Conservation (phyloP, 2,888 invertebrate genomes). For the Amphiduros pacificus region DNA sequence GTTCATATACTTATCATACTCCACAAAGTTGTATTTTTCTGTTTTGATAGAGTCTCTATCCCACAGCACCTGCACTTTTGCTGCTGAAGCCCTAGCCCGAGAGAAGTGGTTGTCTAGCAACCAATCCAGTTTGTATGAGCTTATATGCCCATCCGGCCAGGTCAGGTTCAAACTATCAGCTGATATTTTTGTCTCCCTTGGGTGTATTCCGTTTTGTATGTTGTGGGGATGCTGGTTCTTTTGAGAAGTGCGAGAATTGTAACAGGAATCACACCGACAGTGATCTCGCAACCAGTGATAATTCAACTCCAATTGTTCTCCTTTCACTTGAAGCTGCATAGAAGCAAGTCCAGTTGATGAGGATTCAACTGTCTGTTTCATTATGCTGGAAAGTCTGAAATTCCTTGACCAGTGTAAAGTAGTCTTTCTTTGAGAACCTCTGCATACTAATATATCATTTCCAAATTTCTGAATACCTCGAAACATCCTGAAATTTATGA, state of each 20-base stretch:
- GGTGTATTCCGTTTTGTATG: slow-evolving; percentile 56
- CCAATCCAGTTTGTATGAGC: slow-evolving; percentile 36
- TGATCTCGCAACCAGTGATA: slow-evolving; percentile 66
- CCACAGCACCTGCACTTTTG: slow-evolving; percentile 27
- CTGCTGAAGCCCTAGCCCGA: background rate
- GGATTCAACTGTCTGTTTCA: too few relatives aligned
- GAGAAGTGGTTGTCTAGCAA: slow-evolving; percentile 27
- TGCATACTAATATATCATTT: too few relatives aligned
- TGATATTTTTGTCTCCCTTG: slow-evolving; percentile 52
- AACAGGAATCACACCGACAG: slow-evolving; percentile 68
- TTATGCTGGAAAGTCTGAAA: too few relatives aligned
- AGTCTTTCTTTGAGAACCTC: too few relatives aligned
- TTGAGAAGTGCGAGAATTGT: slow-evolving; percentile 67
- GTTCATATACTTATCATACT: slow-evolving; percentile 30
- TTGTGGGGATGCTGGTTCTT: slow-evolving; percentile 62
- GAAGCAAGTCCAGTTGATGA: too few relatives aligned
- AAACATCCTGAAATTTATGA: too few relatives aligned
- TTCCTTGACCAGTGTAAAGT: too few relatives aligned
- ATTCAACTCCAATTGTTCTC: too few relatives aligned
- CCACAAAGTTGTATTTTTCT: slow-evolving; percentile 23
- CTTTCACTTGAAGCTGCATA: too few relatives aligned
- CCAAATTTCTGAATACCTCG: too few relatives aligned
- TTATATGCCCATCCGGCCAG: slow-evolving; percentile 60
- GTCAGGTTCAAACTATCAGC: slow-evolving; percentile 59
- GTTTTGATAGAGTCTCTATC: slow-evolving; percentile 22